phyloP scores from a whole-genome alignment of 2,888 invertebrate species.

The Nephrotoma guestfalica region DNA sequence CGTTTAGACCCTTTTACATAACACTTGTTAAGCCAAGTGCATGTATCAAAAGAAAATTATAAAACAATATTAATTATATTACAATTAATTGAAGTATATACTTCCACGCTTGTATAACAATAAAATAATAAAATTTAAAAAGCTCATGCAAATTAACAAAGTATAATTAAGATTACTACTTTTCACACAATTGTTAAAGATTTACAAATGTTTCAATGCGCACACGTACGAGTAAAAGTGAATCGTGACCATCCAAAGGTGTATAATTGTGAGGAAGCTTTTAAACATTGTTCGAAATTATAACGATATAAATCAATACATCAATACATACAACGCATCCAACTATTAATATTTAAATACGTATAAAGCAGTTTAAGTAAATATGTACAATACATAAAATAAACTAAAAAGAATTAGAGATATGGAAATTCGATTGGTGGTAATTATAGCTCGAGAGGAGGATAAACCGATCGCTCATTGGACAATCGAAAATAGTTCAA shows the following conservation, averaged over 20 bases:
- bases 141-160: not conserved
- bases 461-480: not conserved
- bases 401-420: not conserved
- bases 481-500: not conserved
- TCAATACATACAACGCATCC: not conserved
- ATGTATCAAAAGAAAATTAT: too few relatives aligned
- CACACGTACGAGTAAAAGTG: not conserved
- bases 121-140: too few relatives aligned
- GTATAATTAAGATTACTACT: not conserved
- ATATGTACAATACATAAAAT: not conserved
- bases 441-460: constrained; percentile 1
- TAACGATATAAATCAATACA: not conserved
- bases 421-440: constrained; percentile 1
- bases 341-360: not conserved
- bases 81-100: too few relatives aligned
- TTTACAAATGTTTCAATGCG: not conserved
- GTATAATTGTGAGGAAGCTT: not conserved
- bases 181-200: not conserved
- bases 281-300: not conserved
- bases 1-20: too few relatives aligned
- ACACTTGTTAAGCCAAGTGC: too few relatives aligned
- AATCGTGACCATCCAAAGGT: not conserved
- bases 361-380: not conserved
- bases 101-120: too few relatives aligned
- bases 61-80: too few relatives aligned